phyloP scores from a whole-genome alignment of 2,113 vertebrate species.

The Mionectes macconnelli region DNA sequence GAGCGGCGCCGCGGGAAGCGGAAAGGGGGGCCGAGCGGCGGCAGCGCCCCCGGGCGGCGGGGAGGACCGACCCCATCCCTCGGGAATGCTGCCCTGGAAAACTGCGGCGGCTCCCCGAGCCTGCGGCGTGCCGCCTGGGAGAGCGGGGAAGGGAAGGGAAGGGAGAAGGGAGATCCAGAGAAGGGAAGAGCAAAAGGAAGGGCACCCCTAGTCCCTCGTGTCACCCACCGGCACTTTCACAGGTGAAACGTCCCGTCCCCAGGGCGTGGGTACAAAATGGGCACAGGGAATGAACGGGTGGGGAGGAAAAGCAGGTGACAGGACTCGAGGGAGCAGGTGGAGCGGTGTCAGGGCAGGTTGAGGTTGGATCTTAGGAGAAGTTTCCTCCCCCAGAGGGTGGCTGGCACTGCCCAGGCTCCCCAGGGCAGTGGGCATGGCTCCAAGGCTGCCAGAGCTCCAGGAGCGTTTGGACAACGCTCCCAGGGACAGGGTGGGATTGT shows the following conservation, averaged over 20 bases:
- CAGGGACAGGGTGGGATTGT: background rate
- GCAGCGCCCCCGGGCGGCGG: background rate
- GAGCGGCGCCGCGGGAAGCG: background rate
- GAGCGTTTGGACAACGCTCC: accelerated
- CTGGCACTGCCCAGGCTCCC: background rate
- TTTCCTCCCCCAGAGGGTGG: too few relatives aligned
- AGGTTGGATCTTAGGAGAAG: accelerated
- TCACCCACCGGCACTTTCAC: background rate
- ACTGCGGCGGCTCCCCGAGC: background rate
- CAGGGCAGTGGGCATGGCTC: background rate
- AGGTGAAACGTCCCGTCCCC: background rate
- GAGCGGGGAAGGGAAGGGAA: too few relatives aligned
- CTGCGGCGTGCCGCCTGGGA: too few relatives aligned
- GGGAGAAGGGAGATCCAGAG: background rate
- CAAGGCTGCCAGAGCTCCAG: background rate
- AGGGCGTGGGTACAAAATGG: too few relatives aligned
- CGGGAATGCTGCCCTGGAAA: background rate
- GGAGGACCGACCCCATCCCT: background rate
- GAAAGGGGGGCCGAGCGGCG: background rate
- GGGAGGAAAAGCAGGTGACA: background rate
- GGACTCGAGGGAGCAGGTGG: background rate
- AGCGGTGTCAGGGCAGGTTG: accelerated
- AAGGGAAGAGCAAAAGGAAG: background rate
- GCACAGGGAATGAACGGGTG: background rate
- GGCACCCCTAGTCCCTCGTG: accelerated